These are phyloP conservation scores for Rhodinocichla rosea DNA, from an alignment of 2,113 vertebrate species.

Conservation along the genomic window DNA sequence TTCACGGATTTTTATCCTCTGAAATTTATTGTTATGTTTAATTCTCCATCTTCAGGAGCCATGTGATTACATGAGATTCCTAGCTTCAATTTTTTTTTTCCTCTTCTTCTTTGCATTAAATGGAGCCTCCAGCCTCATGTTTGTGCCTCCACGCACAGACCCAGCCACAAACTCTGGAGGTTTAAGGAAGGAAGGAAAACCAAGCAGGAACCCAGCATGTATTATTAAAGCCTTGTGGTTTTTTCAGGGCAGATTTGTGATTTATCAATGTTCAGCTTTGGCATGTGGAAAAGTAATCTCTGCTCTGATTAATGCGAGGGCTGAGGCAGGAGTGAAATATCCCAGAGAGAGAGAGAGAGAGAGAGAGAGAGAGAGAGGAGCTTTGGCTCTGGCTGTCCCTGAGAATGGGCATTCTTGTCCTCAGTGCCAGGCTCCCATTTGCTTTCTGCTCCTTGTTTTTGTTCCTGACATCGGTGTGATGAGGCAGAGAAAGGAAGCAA, in stretches of 20 bases:
- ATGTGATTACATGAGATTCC: not conserved
- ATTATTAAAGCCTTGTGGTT: not conserved
- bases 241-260: not conserved
- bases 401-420: not conserved
- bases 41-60: not conserved
- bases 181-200: not conserved
- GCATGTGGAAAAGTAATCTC: not conserved
- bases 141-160: not conserved
- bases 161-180: not conserved
- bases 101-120: not conserved
- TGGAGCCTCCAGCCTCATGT: not conserved
- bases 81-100: not conserved
- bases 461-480: accelerated
- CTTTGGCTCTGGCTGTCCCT: accelerated
- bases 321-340: not conserved
- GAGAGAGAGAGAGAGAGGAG: not conserved
- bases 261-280: not conserved
- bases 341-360: not conserved
- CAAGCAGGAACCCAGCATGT: not conserved
- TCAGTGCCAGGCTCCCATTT: not conserved
- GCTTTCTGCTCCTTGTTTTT: not conserved
- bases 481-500: not conserved
- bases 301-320: not conserved
- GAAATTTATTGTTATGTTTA: not conserved
- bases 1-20: not conserved